These are phyloP conservation scores for Apomyelois bistriatella DNA, from an alignment of 2,888 invertebrate species.

Conservation along the genomic window DNA sequence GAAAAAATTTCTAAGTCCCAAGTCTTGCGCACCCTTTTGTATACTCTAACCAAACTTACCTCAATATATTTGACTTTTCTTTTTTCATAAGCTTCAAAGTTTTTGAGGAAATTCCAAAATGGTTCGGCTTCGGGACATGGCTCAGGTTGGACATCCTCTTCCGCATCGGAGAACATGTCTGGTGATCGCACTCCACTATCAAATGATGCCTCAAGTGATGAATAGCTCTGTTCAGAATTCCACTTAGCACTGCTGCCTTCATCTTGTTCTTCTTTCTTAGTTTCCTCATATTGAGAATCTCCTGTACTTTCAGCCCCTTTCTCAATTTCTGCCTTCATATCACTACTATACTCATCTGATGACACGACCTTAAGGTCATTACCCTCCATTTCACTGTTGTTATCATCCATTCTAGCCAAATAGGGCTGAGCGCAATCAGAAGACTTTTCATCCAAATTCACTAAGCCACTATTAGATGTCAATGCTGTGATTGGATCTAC, in stretches of 20 bases:
- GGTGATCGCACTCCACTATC: conserved; percentile 79
- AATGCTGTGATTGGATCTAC: conserved; percentile 66
- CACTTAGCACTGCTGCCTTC: conserved; percentile 51
- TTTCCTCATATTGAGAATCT: conserved; percentile 56
- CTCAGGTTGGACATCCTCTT: conserved; percentile 45
- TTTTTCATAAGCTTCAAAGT: conserved; percentile 63
- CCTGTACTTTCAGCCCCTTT: conserved; percentile 52
- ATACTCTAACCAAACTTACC: no score
- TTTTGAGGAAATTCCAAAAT: conserved; percentile 61
- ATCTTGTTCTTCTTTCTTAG: conserved; percentile 35
- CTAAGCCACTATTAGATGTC: conserved; percentile 42
- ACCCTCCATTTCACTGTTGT: conserved; percentile 25
- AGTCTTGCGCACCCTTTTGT: no score
- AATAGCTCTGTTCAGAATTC: conserved; percentile 65
- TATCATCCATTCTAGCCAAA: conserved; percentile 26
- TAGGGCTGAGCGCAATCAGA: conserved; percentile 25
- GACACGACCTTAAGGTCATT: conserved; percentile 16
- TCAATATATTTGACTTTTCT: conserved; percentile 61
- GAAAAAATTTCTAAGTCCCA: no score
- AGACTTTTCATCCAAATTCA: conserved; percentile 40
- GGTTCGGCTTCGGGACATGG: conserved; percentile 36
- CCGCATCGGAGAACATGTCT: conserved; percentile 84
- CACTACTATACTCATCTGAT: conserved; percentile 33
- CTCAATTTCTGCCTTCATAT: conserved; percentile 35
- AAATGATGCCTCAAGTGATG: conserved; percentile 68